These are phyloP conservation scores for Grallaria varia DNA, from an alignment of 2,113 vertebrate species.

Conservation along the genomic window DNA sequence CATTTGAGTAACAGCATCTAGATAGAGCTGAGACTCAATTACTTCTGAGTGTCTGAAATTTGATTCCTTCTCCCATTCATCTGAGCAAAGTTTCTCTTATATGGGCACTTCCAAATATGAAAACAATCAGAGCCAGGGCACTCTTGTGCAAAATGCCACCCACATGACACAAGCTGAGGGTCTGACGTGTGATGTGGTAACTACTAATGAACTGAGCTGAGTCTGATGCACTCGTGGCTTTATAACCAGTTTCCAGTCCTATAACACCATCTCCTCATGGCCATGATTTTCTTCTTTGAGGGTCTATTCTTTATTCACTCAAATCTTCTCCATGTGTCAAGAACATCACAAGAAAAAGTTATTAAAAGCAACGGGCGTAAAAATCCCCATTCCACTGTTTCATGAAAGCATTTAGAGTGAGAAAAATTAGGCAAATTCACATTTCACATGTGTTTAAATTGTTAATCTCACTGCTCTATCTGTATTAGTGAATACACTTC, in stretches of 20 bases:
- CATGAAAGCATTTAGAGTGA: constrained; percentile 5
- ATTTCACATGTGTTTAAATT: constrained; percentile 58
- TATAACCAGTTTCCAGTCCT: not conserved
- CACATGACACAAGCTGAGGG: not conserved
- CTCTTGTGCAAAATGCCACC: constrained; percentile 24
- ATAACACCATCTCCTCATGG: not conserved
- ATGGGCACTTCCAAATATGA: not conserved
- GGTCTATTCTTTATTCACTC: constrained; percentile 23
- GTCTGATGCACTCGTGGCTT: not conserved
- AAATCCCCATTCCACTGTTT: constrained; percentile 14
- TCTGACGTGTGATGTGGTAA: not conserved
- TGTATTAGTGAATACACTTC: constrained; percentile 52
- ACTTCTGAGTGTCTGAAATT: not conserved
- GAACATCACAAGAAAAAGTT: constrained; percentile 22
- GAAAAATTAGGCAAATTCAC: constrained; percentile 43
- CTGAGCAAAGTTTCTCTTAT: not conserved
- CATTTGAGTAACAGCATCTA: not conserved
- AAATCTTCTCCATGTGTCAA: constrained; percentile 19
- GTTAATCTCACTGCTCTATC: constrained; percentile 22
- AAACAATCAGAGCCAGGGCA: not conserved
- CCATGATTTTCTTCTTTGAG: constrained; percentile 10
- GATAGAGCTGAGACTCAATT: not conserved
- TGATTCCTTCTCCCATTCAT: not conserved
- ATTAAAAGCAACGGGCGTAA: not conserved
- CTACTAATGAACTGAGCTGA: not conserved